Conservation (phyloP, 2,797 vertebrate species). For the Serranus cabrilla region DNA sequence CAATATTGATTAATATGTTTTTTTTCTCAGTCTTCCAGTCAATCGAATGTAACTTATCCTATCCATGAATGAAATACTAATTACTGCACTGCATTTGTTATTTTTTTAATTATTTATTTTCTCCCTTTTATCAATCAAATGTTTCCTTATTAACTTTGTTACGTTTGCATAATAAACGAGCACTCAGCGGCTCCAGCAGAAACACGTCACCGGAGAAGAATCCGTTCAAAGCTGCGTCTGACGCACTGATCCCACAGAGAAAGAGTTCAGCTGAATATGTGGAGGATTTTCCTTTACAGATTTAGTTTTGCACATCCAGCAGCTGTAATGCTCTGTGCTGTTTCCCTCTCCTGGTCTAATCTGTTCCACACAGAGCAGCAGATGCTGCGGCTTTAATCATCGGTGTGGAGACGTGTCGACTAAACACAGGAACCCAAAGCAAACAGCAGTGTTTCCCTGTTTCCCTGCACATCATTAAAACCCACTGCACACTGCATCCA, state of each 20-base stretch:
- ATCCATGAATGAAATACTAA: no score
- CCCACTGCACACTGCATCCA: not conserved
- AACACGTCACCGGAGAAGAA: no score
- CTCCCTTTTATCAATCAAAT: no score
- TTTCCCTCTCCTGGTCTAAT: conserved; percentile 6
- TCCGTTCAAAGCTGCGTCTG: not conserved
- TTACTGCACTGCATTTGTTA: no score
- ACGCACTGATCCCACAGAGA: not conserved
- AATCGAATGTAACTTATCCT: no score
- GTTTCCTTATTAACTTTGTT: no score
- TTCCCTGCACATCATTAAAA: conserved; percentile 25
- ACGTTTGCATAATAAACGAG: no score
- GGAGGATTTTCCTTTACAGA: conserved; percentile 1
- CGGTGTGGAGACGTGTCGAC: not conserved
- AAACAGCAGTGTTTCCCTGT: not conserved
- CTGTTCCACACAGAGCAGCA: not conserved
- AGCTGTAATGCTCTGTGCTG: not conserved
- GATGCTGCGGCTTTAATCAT: conserved; percentile 30
- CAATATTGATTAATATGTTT: no score
- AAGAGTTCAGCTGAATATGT: not conserved
- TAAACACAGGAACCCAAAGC: not conserved
- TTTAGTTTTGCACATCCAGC: not conserved
- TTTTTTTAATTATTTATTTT: no score
- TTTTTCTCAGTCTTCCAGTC: no score
- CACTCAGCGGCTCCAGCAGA: no score